These are phyloP conservation scores for Gnathonemus longibarbis DNA, from an alignment of 2,113 vertebrate genomes.

Conservation along the genomic window DNA sequence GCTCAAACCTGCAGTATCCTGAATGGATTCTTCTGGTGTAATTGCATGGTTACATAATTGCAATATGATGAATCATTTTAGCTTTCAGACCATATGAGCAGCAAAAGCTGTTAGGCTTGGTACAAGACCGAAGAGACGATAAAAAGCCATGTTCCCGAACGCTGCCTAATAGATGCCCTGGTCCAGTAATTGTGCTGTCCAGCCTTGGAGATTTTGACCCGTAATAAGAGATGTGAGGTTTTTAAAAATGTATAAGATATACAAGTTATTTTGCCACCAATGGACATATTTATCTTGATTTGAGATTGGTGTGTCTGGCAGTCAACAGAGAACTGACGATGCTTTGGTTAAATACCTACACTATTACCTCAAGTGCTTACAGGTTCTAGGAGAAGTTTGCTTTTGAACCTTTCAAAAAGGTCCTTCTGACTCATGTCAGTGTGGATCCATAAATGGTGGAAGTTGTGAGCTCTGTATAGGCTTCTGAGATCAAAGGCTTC, in stretches of 20 bases:
- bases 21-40: neutral
- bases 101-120: neutral
- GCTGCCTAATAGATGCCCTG: neutral
- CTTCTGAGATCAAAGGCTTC: neutral
- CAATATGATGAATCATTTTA: slow-evolving; percentile 6
- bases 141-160: neutral
- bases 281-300: neutral
- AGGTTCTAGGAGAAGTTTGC: neutral
- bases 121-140: neutral
- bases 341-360: neutral
- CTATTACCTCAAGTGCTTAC: neutral
- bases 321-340: neutral
- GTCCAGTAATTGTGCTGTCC: neutral
- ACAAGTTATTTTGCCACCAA: neutral
- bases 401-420: neutral
- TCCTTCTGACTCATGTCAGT: neutral
- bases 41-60: neutral
- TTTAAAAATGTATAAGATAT: neutral
- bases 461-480: neutral
- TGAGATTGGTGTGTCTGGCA: neutral
- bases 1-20: neutral
- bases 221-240: neutral
- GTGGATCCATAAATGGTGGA: slow-evolving; percentile 1
- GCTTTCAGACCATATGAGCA: slow-evolving; percentile 5
- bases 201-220: neutral